phyloP scores from a whole-genome alignment of 2,888 invertebrate species.

The Tachina lurida region DNA sequence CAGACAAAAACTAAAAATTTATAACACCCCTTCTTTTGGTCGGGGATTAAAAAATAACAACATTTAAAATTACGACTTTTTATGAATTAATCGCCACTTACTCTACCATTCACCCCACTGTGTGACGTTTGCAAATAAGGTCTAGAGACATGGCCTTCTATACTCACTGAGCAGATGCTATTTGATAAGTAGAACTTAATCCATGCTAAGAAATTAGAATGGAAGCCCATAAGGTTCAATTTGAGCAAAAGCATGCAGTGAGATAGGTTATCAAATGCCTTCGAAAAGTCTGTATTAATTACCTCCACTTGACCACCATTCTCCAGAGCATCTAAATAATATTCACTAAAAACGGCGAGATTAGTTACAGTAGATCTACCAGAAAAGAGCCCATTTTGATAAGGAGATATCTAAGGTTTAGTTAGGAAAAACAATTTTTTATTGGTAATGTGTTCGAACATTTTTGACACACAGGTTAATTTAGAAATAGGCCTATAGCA shows the following conservation, averaged over 20 bases:
- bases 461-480: background rate
- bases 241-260: background rate
- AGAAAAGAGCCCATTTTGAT: background rate
- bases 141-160: background rate
- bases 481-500: too few species aligned
- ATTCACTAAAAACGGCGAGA: too few species aligned
- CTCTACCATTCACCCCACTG: too few species aligned
- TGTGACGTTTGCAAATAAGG: too few species aligned
- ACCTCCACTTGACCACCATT: background rate
- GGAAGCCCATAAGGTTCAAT: background rate
- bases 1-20: too few species aligned
- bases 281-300: constrained; percentile 1
- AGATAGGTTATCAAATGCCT: background rate
- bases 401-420: background rate
- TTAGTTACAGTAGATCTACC: too few species aligned
- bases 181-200: background rate
- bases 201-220: background rate
- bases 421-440: background rate
- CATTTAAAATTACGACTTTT: too few species aligned
- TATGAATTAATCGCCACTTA: too few species aligned
- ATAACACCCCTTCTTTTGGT: too few species aligned
- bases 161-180: background rate
- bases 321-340: background rate
- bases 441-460: too few species aligned
- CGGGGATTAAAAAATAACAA: too few species aligned